A percentile compares a stretch with the other conserved stretches of the same genome.
phyloP scores from a whole-genome alignment of 2,888 invertebrate genomes.

The Lordiphosa andalusiaca region DNA sequence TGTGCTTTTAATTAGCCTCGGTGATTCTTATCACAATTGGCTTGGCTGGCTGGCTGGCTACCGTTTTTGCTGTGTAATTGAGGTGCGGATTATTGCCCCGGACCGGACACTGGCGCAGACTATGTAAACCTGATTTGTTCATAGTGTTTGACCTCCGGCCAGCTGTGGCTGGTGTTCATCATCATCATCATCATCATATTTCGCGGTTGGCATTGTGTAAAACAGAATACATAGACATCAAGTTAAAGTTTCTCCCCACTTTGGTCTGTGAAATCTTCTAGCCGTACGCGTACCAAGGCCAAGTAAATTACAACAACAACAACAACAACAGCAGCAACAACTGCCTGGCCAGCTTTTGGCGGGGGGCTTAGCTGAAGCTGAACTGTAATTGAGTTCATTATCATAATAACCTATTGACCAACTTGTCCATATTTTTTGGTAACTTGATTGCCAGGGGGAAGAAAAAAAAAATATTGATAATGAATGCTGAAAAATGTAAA shows the following conservation, averaged over 20 bases:
- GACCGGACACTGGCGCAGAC: conserved; percentile 29
- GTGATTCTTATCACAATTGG: conserved; percentile 42
- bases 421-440: conserved; percentile 52
- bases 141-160: conserved; percentile 58
- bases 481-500: too few relatives aligned
- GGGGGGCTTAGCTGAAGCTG: conserved; percentile 16
- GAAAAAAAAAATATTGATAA: too few relatives aligned
- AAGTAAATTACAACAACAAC: conserved; percentile 47
- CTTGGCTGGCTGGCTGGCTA: conserved; percentile 17
- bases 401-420: conserved; percentile 75
- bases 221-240: conserved; percentile 42
- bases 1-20: conserved; percentile 41
- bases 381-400: conserved; percentile 73
- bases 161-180: conserved; percentile 32
- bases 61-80: conserved; percentile 9
- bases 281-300: conserved; percentile 40
- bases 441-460: too few relatives aligned
- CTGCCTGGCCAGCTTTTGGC: conserved; percentile 3
- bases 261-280: conserved; percentile 71
- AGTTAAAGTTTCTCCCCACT: conserved; percentile 51
- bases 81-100: conserved; percentile 10
- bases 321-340: too few relatives aligned
- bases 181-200: conserved; percentile 16
- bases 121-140: conserved; percentile 67
- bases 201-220: conserved; percentile 59